Conservation (phyloP, 1,140 invertebrate species). For the Nymphalis io region DNA sequence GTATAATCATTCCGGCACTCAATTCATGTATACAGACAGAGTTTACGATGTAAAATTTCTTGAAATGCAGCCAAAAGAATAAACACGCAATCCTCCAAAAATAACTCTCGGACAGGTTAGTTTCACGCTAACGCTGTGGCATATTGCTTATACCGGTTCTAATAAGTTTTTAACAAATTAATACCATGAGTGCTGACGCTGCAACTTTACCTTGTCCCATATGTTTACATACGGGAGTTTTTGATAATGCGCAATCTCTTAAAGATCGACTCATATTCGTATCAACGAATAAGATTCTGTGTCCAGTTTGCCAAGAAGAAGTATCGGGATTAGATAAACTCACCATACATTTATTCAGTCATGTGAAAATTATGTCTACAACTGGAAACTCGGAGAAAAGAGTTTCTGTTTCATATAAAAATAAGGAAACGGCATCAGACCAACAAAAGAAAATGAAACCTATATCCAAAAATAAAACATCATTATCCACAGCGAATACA, state of each 20-base stretch:
- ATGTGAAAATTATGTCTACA: slow-evolving; percentile 70
- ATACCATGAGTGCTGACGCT: slow-evolving; percentile 77
- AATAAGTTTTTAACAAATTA: slow-evolving; percentile 18
- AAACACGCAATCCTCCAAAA: slow-evolving; percentile 62
- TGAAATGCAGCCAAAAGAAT: slow-evolving; percentile 73
- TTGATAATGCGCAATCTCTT: slow-evolving; percentile 85
- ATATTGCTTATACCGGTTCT: slow-evolving; percentile 31
- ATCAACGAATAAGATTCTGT: slow-evolving; percentile 86
- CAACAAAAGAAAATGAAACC: slow-evolving; percentile 55
- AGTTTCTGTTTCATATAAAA: slow-evolving; percentile 40
- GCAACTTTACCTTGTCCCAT: slow-evolving; percentile 87
- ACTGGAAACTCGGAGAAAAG: slow-evolving; percentile 40
- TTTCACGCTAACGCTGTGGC: slow-evolving; percentile 55
- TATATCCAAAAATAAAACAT: slow-evolving; percentile 68
- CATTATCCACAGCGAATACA: slow-evolving; percentile 42
- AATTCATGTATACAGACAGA: neutral
- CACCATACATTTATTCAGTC: slow-evolving; percentile 91
- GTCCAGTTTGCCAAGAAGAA: slow-evolving; percentile 88
- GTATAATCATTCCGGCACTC: neutral
- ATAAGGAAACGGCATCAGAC: slow-evolving; percentile 36
- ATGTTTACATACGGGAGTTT: slow-evolving; percentile 86
- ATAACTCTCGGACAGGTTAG: slow-evolving; percentile 67
- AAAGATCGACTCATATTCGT: slow-evolving; percentile 87
- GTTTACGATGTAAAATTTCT: slow-evolving; percentile 53
- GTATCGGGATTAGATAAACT: slow-evolving; percentile 89